Conservation (phyloP, 2,797 vertebrate species). For the Nyctibius grandis region DNA sequence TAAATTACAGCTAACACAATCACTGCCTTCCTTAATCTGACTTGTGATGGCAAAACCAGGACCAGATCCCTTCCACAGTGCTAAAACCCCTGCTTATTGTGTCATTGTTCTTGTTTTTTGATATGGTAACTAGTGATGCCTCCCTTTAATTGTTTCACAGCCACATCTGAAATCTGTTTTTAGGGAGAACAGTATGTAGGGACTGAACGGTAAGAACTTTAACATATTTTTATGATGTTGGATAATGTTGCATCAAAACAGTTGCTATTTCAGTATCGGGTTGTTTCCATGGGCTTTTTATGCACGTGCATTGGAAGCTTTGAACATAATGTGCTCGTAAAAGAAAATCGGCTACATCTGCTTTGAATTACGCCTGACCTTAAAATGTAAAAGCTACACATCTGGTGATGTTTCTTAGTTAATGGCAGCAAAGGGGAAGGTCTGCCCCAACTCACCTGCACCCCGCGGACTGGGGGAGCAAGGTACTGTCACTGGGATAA, state of each 20-base stretch:
- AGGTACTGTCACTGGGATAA: rapidly evolving
- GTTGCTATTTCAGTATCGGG: conserved; percentile 41
- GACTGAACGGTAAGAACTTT: not conserved
- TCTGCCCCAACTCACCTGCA: not conserved
- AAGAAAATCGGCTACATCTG: conserved; percentile 32
- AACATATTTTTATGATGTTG: conserved; percentile 22
- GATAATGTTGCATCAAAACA: conserved; percentile 1
- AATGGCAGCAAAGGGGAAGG: not conserved
- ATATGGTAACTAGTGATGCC: not conserved
- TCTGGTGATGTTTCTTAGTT: not conserved
- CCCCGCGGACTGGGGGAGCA: not conserved
- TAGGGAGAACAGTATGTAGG: not conserved
- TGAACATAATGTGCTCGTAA: not conserved
- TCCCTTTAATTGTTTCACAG: not conserved
- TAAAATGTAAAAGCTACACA: not conserved
- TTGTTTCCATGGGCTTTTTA: conserved; percentile 21
- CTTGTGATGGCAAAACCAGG: conserved; percentile 41
- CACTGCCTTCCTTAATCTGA: conserved; percentile 29
- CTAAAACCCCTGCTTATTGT: not conserved
- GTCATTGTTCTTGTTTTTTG: conserved; percentile 1
- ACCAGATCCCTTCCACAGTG: conserved; percentile 14
- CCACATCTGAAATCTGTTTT: conserved; percentile 2
- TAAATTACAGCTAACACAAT: conserved; percentile 41
- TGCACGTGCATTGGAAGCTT: not conserved
- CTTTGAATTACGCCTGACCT: conserved; percentile 23